Evolutionary conservation across 1,140 invertebrate genomes (phyloP), one percentile per base, ranked within the genome.

Genomic region (Globodera rostochiensis): DNA sequence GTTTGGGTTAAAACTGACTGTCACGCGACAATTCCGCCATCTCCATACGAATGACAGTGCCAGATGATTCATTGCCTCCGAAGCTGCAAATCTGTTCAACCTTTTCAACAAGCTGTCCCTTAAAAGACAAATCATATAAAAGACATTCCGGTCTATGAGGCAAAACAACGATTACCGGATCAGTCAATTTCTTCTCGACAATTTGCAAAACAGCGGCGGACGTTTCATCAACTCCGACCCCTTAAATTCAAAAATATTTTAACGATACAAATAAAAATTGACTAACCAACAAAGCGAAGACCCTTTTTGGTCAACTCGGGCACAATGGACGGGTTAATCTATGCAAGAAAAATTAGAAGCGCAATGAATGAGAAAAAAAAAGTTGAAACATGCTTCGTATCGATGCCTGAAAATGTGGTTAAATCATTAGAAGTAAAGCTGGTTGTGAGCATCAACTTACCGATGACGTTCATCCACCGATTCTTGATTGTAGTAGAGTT

Each of bases 401-500:
- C 57, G 57, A 15, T 64, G 57, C 57, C 57, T 64, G 15, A 64
- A 64, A 15, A 4, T 60, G n/a, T 13, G 19, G 19, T 19, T 15
- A 64, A 64, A 64, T 64, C 50, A 53, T 7, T 53, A 13, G 4
- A 13, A 53, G 7, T 53, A 9, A 7, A 45, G n/a, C 15, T 69
- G 15, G 60, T 5, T 60, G 11, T 75, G 46, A 67, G 92, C 92
- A 86, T 92, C 93, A 60, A 97, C 92, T 91, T 99, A 97, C 73
- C 97, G 92, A 91, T 99, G 98, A n/a, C 98, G 92, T 91, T 99
- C 97, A 89, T 98, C 94, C 76, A 99, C 93, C 60, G 90, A 91
- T 49, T 94, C 93, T 77, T 93, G 93, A 8, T 77, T 79, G 15
- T 81, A 77, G 71, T 89, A 89, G 11, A 90, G 73, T 76, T 87